Evolutionary conservation across 2,797 vertebrate genomes (phyloP), one percentile per base, ranked within the genome.

Genomic region (Anguilla obscura): DNA sequence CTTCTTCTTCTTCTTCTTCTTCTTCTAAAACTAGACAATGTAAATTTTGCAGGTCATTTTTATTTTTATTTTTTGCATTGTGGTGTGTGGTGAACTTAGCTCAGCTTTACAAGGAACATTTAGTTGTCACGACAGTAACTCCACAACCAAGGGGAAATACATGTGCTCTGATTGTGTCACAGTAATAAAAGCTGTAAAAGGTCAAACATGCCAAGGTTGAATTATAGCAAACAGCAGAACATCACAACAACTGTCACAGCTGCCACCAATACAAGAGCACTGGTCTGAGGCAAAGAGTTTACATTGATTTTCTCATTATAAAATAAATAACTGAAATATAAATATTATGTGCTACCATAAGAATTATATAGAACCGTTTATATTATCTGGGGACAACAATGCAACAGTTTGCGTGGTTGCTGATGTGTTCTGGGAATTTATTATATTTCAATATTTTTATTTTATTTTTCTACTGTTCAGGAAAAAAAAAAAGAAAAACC

Each of bases 191-290:
- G 71, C 48, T 33, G 69, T 88, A 91, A 92, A 93, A 93, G 92
- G 93, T 92, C 92, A 91, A 89, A 88, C 87, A 80, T 50, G 85
- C 90, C 89, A 86, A 88, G 92, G 91, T 93, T 91, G 92, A 93
- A 92, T 91, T 86, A 86, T 45, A 71, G 80, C 21, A 50, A 69
- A 66, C 30, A 21, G 80, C 54, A 58, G 86, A 69, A 87, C 60
- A 87, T 56, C 40, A 21, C 79, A 54, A 33, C 48, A 45, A 24
- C 88, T 85, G 80, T 85, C 60, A 84, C 54, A 66, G 86, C 79
- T 82, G 82, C 76, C 85, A 50, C 85, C 24, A 48, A 52, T 86
- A 76, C 80, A 84, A 84, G 36, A 86, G 54, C 6, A 18, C 9
- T 0, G 8, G 69, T 18, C 16, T 74, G 12, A 56, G 21, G 74